Evolutionary conservation across 2,797 vertebrate genomes (phyloP).

Genomic region (Micropoecilia bifurca): DNA sequence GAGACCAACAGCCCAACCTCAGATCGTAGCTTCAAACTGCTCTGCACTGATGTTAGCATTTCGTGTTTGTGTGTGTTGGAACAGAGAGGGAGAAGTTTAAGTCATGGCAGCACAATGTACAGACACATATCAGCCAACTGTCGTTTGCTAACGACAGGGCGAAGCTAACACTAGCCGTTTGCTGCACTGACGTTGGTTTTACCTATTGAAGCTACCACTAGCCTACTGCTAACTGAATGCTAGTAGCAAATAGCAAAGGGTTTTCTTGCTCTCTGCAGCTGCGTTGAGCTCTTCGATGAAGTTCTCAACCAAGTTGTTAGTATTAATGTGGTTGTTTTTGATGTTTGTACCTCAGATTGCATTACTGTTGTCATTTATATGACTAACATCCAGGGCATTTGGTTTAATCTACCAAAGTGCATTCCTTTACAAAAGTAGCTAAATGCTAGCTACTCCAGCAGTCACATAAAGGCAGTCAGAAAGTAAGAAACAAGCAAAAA

Average conservation of each 20-base stretch:
- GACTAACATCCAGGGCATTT: slow-evolving; percentile 91
- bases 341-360: slow-evolving; percentile 96
- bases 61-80: slow-evolving; percentile 16
- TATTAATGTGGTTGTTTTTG: slow-evolving; percentile 56
- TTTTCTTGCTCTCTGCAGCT: slow-evolving; percentile 35
- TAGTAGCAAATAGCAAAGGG: slow-evolving; percentile 50
- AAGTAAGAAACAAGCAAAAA: slow-evolving; percentile 11
- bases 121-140: slow-evolving; percentile 75
- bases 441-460: slow-evolving; percentile 49
- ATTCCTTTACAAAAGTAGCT: slow-evolving; percentile 90
- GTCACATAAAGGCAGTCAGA: slow-evolving; percentile 14
- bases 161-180: slow-evolving; percentile 72
- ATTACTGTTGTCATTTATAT: slow-evolving; percentile 61
- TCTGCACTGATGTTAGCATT: slow-evolving; percentile 9
- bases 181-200: slow-evolving; percentile 70
- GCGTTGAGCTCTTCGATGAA: slow-evolving; percentile 12
- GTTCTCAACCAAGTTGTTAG: slow-evolving; percentile 43
- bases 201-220: slow-evolving; percentile 65
- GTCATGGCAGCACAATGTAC: slow-evolving; percentile 73
- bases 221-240: slow-evolving; percentile 61
- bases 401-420: slow-evolving; percentile 97
- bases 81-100: not conserved
- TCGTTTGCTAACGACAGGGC: slow-evolving; percentile 57
- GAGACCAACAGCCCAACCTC: slow-evolving; percentile 3
- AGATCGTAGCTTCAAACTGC: slow-evolving; percentile 37